Base-by-base conservation (phyloP, 2,113 vertebrate genomes). In the Lophius piscatorius region DNA sequence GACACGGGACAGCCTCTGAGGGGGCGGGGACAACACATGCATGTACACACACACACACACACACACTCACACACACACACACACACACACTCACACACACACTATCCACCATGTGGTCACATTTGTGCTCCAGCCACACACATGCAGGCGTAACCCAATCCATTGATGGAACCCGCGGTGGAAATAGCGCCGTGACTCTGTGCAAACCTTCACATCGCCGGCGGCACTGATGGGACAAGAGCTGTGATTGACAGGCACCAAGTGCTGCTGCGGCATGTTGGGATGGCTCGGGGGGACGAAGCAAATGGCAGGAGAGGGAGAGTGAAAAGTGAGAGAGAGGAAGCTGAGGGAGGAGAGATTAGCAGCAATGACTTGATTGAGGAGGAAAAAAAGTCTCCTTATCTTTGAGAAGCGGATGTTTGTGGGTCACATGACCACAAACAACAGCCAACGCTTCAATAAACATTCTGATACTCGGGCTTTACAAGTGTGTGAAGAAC, bases 191-290 rank as follows among this genome's bases (percentile, higher is more conserved):
- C 5, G 46, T 67, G 63, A 76, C 28, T 50, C 40, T 18, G 54
- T 64, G 55, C 58, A 59, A 74, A 73, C 62, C 21, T 70, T 64
- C 60, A 41, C 63, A 61, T 63, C 39, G 55, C 63, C 54, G 41
- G 45, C 71, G 74, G 70, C 70, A 70, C 69, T 76, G 69, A 84
- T 75, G 81, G 73, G 79, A 77, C 85, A 87, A 75, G 60, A 83
- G 73, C 75, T 66, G 41, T 88, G 90, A 91, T 56, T 84, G 90
- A 90, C 89, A 91, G 60, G 77, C 75, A 81, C 75, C 89, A 91
- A 91, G 76, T 90, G 90, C 62, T 83, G 33, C 61, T 80, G 44
- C 42, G 84, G 85, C 70, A 85, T 89, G 76, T 31, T 68, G 82
- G 40, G 76, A 52, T 48, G 74, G 62, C 65, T 82, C 28, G 55